Conservation (phyloP, 2,797 vertebrate species). For the Telmatherina bonti region DNA sequence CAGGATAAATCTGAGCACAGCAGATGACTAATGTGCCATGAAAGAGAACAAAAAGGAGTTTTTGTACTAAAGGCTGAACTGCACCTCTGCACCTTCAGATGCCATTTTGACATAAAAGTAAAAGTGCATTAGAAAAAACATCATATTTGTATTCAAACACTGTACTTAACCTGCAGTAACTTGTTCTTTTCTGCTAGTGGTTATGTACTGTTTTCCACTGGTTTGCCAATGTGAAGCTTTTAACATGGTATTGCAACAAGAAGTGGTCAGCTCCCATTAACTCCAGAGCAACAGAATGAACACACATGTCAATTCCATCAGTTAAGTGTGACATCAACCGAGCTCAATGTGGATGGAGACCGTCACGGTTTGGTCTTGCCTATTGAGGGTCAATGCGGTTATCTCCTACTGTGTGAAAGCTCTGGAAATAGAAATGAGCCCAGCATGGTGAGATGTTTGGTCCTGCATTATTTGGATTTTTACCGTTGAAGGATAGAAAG, state of each 20-base stretch:
- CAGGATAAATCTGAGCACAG: not conserved
- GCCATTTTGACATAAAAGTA: not conserved
- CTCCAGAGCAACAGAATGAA: conserved; percentile 1
- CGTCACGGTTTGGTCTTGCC: conserved; percentile 27
- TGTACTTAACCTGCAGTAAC: not conserved
- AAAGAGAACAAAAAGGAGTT: not conserved
- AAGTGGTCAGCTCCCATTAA: conserved; percentile 10
- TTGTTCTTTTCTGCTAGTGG: not conserved
- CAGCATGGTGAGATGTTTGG: conserved; percentile 30
- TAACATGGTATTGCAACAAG: not conserved
- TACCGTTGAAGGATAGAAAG: conserved; percentile 35
- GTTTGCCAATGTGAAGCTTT: not conserved
- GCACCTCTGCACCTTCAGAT: too few relatives aligned
- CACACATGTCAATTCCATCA: conserved; percentile 12
- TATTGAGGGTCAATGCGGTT: conserved; percentile 49
- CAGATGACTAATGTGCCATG: not conserved
- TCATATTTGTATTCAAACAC: not conserved
- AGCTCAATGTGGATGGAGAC: conserved; percentile 4
- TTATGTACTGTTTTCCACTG: not conserved
- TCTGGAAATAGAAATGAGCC: conserved; percentile 49
- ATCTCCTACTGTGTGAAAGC: conserved; percentile 51
- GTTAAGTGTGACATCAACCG: conserved; percentile 22
- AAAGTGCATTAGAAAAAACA: not conserved
- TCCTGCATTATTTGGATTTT: conserved; percentile 40
- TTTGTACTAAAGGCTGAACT: too few relatives aligned